A percentile compares a stretch with the other conserved stretches of the same genome.
These are phyloP conservation scores for Artemia sinica DNA, from an alignment of 2,888 invertebrate species.

Conservation along the genomic window DNA sequence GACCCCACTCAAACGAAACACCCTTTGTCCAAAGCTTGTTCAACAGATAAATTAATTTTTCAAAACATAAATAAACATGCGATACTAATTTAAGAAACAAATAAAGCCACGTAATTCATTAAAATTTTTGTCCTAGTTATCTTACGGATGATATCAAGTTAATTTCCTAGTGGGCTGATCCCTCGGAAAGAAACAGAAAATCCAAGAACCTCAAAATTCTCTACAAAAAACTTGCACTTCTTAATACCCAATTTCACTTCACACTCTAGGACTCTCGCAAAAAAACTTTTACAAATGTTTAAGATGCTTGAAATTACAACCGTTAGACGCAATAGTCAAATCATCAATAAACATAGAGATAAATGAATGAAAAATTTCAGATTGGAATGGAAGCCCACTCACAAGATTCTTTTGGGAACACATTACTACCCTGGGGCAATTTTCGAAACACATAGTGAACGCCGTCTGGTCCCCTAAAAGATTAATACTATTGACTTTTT, in stretches of 20 bases:
- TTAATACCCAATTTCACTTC: not conserved
- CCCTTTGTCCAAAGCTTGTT: not conserved
- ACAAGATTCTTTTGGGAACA: too few relatives aligned
- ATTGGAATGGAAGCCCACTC: too few relatives aligned
- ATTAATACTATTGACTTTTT: too few relatives aligned
- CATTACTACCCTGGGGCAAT: too few relatives aligned
- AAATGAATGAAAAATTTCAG: too few relatives aligned
- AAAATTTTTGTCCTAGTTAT: not conserved
- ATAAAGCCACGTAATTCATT: not conserved
- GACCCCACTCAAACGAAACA: too few relatives aligned
- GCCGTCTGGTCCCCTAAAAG: conserved; percentile 2
- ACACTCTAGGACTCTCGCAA: not conserved
- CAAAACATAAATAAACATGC: not conserved
- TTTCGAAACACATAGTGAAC: not conserved
- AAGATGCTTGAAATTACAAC: too few relatives aligned
- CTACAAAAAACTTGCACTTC: conserved; percentile 5
- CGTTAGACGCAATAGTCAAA: too few relatives aligned
- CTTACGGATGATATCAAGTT: not conserved
- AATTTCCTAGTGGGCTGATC: too few relatives aligned
- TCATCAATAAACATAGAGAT: too few relatives aligned
- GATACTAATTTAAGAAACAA: not conserved
- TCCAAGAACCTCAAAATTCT: not conserved
- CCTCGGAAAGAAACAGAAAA: too few relatives aligned
- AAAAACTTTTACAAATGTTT: not conserved
- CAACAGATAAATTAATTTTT: not conserved